phyloP scores from a whole-genome alignment of 1,140 invertebrate species.

The Bombus affinis region DNA sequence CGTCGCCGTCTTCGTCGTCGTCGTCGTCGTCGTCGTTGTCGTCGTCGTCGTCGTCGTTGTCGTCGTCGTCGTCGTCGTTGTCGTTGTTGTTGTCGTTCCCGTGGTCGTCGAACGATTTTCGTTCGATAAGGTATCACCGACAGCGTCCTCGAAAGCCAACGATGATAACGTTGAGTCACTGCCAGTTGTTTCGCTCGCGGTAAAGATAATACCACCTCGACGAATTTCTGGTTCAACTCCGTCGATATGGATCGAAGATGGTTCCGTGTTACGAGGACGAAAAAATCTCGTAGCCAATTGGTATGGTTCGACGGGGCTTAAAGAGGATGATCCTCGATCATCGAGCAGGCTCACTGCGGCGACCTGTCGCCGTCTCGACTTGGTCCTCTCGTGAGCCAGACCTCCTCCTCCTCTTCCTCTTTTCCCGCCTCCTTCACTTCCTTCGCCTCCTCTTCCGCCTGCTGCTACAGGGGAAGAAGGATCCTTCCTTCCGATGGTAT shows the following conservation, averaged over 20 bases:
- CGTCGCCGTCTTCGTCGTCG: slow-evolving; percentile 33
- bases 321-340: slow-evolving; percentile 11
- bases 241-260: slow-evolving; percentile 28
- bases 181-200: background rate
- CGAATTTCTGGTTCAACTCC: slow-evolving; percentile 5
- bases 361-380: slow-evolving; percentile 38
- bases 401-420: slow-evolving; percentile 44
- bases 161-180: slow-evolving; percentile 17
- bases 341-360: slow-evolving; percentile 52
- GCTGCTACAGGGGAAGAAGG: slow-evolving; percentile 4
- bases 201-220: background rate
- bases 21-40: slow-evolving; percentile 34
- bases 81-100: slow-evolving; percentile 42
- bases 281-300: background rate
- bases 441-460: background rate
- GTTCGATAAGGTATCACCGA: background rate
- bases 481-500: slow-evolving; percentile 14
- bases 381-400: slow-evolving; percentile 38
- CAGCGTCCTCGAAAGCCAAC: slow-evolving; percentile 16
- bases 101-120: background rate
- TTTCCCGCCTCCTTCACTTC: background rate
- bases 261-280: background rate
- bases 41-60: slow-evolving; percentile 22
- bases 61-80: slow-evolving; percentile 45
- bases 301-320: background rate